phyloP scores from a whole-genome alignment of 1,140 invertebrate species.

The Himalopsyche phryganea region DNA sequence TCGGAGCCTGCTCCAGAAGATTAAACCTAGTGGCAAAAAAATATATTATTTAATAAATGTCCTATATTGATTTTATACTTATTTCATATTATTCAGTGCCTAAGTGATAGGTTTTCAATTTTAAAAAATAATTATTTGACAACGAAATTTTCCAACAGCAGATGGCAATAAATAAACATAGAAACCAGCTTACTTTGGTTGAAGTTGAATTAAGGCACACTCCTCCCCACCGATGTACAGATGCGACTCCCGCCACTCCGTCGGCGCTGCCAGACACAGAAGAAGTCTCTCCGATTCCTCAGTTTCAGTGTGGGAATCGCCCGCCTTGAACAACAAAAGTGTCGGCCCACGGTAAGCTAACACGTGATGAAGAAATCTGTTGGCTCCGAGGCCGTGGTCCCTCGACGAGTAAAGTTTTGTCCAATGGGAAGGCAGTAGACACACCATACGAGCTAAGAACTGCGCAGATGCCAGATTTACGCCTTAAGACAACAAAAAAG shows the following conservation, averaged over 20 bases:
- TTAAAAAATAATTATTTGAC: too few species aligned
- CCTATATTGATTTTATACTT: too few species aligned
- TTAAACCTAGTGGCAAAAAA: constrained; percentile 55
- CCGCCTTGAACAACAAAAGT: constrained; percentile 66
- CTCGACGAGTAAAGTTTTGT: constrained; percentile 77
- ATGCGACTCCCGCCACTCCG: constrained; percentile 83
- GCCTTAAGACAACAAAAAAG: constrained; percentile 24
- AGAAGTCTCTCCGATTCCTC: constrained; percentile 58
- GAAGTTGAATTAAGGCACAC: constrained; percentile 72
- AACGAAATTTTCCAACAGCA: too few species aligned
- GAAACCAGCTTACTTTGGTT: constrained; percentile 74
- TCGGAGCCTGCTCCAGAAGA: constrained; percentile 65
- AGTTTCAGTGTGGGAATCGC: constrained; percentile 38
- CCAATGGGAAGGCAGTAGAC: constrained; percentile 75
- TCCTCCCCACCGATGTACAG: constrained; percentile 79
- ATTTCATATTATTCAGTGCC: too few species aligned
- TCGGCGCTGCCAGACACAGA: constrained; percentile 74
- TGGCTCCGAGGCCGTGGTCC: constrained; percentile 79
- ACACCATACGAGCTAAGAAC: constrained; percentile 62
- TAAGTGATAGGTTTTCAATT: too few species aligned
- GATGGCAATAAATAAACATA: too few species aligned
- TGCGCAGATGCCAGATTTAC: constrained; percentile 51
- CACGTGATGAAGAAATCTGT: constrained; percentile 85
- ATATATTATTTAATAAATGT: too few species aligned
- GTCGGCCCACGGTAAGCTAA: constrained; percentile 81